Evolutionary conservation across 2,888 invertebrate genomes (phyloP).

Genomic region (Rhagophthalmus giganteus): DNA sequence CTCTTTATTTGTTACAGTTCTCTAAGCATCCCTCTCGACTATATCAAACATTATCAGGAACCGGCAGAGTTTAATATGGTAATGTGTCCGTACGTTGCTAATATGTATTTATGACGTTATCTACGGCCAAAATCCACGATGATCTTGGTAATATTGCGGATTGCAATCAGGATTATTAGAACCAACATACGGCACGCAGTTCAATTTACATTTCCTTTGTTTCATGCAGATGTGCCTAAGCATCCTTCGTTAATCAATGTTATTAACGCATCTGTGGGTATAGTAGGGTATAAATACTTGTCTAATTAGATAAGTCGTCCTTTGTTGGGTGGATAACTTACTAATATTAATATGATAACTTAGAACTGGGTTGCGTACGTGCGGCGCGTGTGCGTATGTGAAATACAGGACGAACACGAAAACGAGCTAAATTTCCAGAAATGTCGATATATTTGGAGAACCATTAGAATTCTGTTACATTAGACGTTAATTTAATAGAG

Average conservation of each 20-base stretch:
- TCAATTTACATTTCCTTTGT: constrained; percentile 46
- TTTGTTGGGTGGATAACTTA: no score
- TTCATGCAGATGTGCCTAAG: constrained; percentile 40
- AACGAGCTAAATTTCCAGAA: no score
- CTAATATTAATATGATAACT: no score
- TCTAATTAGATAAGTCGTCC: no score
- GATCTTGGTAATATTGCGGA: constrained; percentile 38
- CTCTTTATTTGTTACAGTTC: constrained; percentile 31
- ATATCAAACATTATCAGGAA: constrained; percentile 36
- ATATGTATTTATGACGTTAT: constrained; percentile 49
- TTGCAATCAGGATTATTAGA: constrained; percentile 47
- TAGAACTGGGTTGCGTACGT: no score
- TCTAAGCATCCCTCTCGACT: constrained; percentile 26
- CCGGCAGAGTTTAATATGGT: constrained; percentile 41
- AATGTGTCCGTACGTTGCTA: constrained; percentile 39
- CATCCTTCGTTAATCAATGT: constrained; percentile 23
- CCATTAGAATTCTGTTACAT: no score
- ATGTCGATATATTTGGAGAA: no score
- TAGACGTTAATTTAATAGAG: no score
- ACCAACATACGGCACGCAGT: constrained; percentile 46
- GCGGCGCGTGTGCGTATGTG: no score
- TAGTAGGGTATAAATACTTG: constrained; percentile 13
- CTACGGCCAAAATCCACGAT: constrained; percentile 24
- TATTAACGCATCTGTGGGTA: constrained; percentile 27
- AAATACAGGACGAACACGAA: no score